Evolutionary conservation across 2,888 invertebrate species (phyloP).

Genomic region (Orchesellides sinensis): DNA sequence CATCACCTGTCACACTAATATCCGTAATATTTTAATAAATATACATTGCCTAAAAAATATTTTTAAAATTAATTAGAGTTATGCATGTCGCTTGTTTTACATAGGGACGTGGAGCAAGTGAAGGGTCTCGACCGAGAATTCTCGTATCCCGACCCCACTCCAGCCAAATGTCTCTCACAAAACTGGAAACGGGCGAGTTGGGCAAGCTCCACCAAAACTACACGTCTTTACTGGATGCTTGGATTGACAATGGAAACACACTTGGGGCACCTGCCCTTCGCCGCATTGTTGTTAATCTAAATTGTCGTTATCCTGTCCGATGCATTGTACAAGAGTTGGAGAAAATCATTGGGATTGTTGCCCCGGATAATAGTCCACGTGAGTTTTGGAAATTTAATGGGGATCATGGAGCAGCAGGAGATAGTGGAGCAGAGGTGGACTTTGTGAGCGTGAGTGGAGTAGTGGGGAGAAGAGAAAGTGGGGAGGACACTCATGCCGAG

Average conservation of each 20-base stretch:
- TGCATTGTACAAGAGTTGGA: slow-evolving; percentile 71
- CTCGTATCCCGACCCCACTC: slow-evolving; percentile 36
- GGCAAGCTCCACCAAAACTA: slow-evolving; percentile 80
- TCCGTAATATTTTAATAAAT: slow-evolving; percentile 5
- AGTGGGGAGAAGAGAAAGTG: slow-evolving; percentile 4
- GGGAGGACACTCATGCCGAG: slow-evolving; percentile 26
- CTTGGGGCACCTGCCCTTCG: slow-evolving; percentile 80
- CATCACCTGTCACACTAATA: slow-evolving; percentile 45
- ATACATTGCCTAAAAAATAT: no score
- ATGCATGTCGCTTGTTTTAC: not conserved
- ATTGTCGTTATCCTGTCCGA: slow-evolving; percentile 69
- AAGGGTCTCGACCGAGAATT: slow-evolving; percentile 48
- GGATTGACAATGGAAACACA: slow-evolving; percentile 81
- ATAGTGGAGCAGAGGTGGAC: not conserved
- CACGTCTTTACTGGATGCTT: slow-evolving; percentile 79
- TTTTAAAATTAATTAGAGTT: not conserved
- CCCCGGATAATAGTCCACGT: slow-evolving; percentile 68
- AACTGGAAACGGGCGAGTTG: slow-evolving; percentile 77
- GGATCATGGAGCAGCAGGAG: no score
- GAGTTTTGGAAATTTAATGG: slow-evolving; percentile 70
- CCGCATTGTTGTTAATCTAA: slow-evolving; percentile 53
- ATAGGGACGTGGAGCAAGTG: slow-evolving; percentile 52
- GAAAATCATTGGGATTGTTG: slow-evolving; percentile 73
- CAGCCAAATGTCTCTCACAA: slow-evolving; percentile 36
- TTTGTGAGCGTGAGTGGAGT: slow-evolving; percentile 20